Evolutionary conservation across 2,888 invertebrate genomes (phyloP).

Genomic region (Dorcus parallelipipedus): DNA sequence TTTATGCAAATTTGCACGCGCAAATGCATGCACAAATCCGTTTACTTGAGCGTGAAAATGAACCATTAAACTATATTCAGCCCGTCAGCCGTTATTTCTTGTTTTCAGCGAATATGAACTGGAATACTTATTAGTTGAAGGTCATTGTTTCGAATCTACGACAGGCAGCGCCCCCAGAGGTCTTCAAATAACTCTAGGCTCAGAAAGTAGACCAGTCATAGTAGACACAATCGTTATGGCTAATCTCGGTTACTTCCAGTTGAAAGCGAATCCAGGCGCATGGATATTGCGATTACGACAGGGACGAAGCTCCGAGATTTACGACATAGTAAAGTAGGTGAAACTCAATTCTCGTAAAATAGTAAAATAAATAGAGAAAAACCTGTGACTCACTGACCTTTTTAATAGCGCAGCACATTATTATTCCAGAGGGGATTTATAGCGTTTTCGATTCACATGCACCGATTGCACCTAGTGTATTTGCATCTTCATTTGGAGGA

Average conservation of each 20-base stretch:
- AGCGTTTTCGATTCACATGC: no score
- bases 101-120: slow-evolving; percentile 85
- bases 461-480: no score
- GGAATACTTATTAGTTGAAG: slow-evolving; percentile 91
- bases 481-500: no score
- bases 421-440: no score
- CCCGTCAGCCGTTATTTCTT: no score
- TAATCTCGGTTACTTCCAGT: slow-evolving; percentile 96
- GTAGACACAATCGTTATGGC: slow-evolving; percentile 99
- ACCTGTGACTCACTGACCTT: no score
- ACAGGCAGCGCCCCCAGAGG: slow-evolving; percentile 94
- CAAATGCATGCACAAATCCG: no score
- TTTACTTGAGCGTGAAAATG: no score
- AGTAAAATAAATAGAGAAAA: no score
- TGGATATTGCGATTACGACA: slow-evolving; percentile 88
- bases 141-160: slow-evolving; percentile 92
- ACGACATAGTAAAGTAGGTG: slow-evolving; percentile 76
- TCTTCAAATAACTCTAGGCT: slow-evolving; percentile 92
- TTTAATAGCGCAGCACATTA: no score
- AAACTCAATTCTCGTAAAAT: not conserved
- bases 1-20: no score
- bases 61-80: no score
- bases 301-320: slow-evolving; percentile 92
- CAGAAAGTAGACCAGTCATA: slow-evolving; percentile 69
- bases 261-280: slow-evolving; percentile 96